These are phyloP conservation scores for Galemys pyrenaicus DNA, from an alignment of 2,113 vertebrate genomes.

Conservation along the genomic window DNA sequence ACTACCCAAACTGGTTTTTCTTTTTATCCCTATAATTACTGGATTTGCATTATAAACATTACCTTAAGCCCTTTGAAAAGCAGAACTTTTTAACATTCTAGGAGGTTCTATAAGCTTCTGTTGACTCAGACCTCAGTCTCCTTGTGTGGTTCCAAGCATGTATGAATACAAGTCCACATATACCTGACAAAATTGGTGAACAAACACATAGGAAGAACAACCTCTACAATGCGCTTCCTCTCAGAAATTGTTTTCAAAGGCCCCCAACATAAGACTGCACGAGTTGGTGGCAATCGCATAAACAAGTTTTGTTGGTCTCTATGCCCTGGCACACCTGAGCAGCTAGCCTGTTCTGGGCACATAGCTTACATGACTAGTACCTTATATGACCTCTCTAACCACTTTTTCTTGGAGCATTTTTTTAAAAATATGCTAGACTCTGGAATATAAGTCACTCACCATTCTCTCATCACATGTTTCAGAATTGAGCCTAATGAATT, in stretches of 20 bases:
- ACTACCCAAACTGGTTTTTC: background rate
- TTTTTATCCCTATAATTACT: background rate
- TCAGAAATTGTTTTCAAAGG: background rate
- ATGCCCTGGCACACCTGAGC: background rate
- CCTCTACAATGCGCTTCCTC: background rate
- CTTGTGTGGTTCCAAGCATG: background rate
- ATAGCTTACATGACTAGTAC: background rate
- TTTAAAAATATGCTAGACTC: background rate
- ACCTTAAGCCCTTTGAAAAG: constrained; percentile 6
- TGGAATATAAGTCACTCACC: background rate
- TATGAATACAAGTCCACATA: background rate
- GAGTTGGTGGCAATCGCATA: background rate
- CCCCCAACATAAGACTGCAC: background rate
- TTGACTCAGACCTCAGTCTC: background rate
- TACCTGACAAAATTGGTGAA: background rate
- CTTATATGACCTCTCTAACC: background rate
- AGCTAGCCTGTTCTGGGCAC: background rate
- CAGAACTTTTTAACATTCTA: background rate
- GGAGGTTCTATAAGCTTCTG: background rate
- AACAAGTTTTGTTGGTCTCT: background rate
- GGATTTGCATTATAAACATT: background rate
- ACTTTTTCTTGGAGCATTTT: background rate
- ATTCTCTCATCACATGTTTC: background rate
- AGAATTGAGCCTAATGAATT: background rate
- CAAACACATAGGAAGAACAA: background rate